Percentiles rank a stretch among this genome's conserved stretches.
Conservation (phyloP, 2,797 vertebrate genomes). For the Darevskia mixta region DNA sequence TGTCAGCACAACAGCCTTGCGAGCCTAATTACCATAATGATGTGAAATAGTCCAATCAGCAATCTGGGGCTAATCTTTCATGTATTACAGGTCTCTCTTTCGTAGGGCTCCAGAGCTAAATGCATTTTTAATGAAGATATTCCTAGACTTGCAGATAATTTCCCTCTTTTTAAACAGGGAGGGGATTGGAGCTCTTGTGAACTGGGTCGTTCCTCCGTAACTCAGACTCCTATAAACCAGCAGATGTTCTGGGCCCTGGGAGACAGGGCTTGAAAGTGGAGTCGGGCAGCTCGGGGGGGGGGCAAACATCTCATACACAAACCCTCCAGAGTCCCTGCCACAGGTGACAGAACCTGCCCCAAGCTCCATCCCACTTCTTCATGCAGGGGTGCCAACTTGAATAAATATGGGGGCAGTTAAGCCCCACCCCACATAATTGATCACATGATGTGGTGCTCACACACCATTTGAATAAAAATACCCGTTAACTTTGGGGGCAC, state of each 20-base stretch:
- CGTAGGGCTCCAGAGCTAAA: constrained; percentile 77
- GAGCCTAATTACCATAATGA: constrained; percentile 86
- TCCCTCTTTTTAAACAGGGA: constrained; percentile 77
- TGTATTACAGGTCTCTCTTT: constrained; percentile 86
- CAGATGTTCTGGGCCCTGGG: neutral
- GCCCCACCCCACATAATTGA: too few species aligned
- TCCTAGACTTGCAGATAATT: constrained; percentile 80
- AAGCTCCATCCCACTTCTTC: too few species aligned
- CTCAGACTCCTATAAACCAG: constrained; percentile 12
- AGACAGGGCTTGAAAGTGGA: neutral
- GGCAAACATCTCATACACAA: too few species aligned
- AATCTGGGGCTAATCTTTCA: constrained; percentile 87
- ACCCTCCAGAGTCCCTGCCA: too few species aligned
- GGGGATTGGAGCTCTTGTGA: constrained; percentile 75
- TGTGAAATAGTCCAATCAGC: constrained; percentile 87
- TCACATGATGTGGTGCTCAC: too few species aligned
- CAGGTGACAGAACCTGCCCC: neutral
- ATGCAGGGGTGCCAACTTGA: neutral
- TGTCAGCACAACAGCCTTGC: constrained; percentile 82
- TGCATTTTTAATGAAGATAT: constrained; percentile 88
- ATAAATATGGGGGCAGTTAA: neutral
- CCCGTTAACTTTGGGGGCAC: too few species aligned
- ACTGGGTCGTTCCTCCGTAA: constrained; percentile 69
- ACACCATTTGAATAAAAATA: too few species aligned
- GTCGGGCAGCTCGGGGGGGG: neutral